Evolutionary conservation across 2,113 vertebrate species (phyloP).

Genomic region (Capricornis sumatraensis): DNA sequence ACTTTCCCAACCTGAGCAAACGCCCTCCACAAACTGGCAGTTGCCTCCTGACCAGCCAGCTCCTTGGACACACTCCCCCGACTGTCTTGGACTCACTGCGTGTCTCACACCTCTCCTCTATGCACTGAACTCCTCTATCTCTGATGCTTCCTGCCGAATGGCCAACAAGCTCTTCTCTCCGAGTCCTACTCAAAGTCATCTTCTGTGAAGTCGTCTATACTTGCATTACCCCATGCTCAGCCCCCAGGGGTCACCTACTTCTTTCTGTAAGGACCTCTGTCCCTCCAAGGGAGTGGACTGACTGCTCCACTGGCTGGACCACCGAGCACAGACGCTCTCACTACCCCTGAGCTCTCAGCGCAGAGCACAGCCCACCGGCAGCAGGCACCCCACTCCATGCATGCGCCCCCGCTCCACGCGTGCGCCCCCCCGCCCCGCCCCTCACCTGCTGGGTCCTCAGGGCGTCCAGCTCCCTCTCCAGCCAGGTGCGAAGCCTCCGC

Average conservation of each 20-base stretch:
- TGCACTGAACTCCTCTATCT: background rate
- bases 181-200: background rate
- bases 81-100: rapidly evolving
- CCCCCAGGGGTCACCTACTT: too few species aligned
- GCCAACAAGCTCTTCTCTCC: background rate
- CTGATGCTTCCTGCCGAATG: background rate
- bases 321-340: rapidly evolving
- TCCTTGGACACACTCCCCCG: background rate
- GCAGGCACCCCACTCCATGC: rapidly evolving
- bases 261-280: background rate
- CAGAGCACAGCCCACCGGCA: rapidly evolving
- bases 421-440: rapidly evolving
- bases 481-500: constrained; percentile 84
- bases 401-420: rapidly evolving
- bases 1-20: background rate
- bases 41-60: background rate
- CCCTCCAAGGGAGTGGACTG: background rate
- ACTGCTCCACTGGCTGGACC: background rate
- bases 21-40: background rate
- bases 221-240: background rate
- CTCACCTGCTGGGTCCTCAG: constrained; percentile 88
- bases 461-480: constrained; percentile 88
- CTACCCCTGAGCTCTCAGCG: rapidly evolving
- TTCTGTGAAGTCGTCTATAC: background rate
- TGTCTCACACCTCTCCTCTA: background rate